Base-by-base conservation (phyloP, 1,140 invertebrate genomes). In the Zaprionus capensis region DNA sequence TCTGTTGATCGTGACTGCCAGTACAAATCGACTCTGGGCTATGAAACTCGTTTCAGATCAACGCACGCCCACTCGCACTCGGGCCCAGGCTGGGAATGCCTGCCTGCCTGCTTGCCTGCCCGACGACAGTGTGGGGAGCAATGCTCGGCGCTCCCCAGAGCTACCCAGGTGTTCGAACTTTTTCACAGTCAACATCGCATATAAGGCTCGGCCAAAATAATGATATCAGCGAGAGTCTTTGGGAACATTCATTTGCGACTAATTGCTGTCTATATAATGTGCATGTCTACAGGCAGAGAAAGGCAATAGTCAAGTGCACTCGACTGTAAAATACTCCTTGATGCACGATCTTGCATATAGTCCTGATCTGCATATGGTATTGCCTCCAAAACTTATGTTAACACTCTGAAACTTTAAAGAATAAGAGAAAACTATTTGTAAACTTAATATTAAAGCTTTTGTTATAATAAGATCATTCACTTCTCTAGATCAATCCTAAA, bases 91-190 rank as follows among this genome's bases (percentile, higher is more conserved):
- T 56, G 62, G 51, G 62, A 57, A 68, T 58, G 41, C 7, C 36
- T 17, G 38, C 15, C 2, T n/a, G 56, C 24, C 53, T 26, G 24
- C n/a, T 17, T 46, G 38, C 34, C 41, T 70, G 26, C 20, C 59
- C 64, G 62, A 38, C 41, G 36, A 61, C 53, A 57, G 46, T 41
- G 58, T 68, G 67, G 58, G 72, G 85, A 79, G 78, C 84, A 90
- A 84, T 76, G 85, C 84, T 90, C 85, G 84, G 74, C 67, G 67
- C 73, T 72, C 77, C 64, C 62, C 31, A 34, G 31, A 71, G 31
- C 64, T 31, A 11, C n/a, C 61, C 68, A 88, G 78, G 75, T 90
- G 84, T 88, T 88, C 85, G 84, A 84, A 76, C 85, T 90, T 88
- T 85, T 87, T 71, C 12, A 14, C 66, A n/a, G 5, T 51, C n/a